Evolutionary conservation across 2,113 vertebrate genomes (phyloP), one percentile per base, ranked within the genome.

Genomic region (Oncorhynchus gorbuscha): DNA sequence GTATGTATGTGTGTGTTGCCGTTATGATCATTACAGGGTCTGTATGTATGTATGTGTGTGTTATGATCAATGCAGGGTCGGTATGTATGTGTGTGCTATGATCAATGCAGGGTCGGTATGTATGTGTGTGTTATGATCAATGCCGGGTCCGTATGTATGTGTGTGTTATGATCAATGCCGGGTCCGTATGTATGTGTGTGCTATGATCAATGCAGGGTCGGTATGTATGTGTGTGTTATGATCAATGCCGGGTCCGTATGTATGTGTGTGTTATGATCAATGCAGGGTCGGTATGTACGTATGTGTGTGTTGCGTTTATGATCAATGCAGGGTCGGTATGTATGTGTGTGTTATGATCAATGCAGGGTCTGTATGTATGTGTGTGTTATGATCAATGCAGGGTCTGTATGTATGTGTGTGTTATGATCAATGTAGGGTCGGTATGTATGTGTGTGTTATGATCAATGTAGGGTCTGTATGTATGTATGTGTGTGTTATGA

Each of bases 241-340:
- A 39, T 39, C 35, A 39, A 39, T 39, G 35, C 7, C 8, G 32
- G 32, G 32, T 32, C 32, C n/a, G n/a, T n/a, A n/a, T 32, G 32
- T 49, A 24, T 24, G 24, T 24, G 12, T 49, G 48, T 49, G 0
- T 49, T 49, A 49, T 9, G 35, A 39, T 39, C 35, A 39, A 39
- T 39, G 35, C 7, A 39, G 32, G 32, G 32, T 32, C 32, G 0
- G 5, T 13, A 35, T 35, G 62, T 67, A 7, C 1, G 24, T 24
- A 1, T 24, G 24, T 24, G 1, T 24, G 24, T 24, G 1, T 24
- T 48, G 61, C 3, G 22, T 73, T 87, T 93, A 65, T 89, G 51
- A 0, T 94, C 90, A 0, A 93, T 92, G 81, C 97, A 99, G 32
- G 96, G 96, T 26, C 26, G n/a, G 24, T 24, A 24, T 24, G 24